Evolutionary conservation across 1,140 invertebrate species (phyloP).

Genomic region (Pseudachorutes palmiensis): DNA sequence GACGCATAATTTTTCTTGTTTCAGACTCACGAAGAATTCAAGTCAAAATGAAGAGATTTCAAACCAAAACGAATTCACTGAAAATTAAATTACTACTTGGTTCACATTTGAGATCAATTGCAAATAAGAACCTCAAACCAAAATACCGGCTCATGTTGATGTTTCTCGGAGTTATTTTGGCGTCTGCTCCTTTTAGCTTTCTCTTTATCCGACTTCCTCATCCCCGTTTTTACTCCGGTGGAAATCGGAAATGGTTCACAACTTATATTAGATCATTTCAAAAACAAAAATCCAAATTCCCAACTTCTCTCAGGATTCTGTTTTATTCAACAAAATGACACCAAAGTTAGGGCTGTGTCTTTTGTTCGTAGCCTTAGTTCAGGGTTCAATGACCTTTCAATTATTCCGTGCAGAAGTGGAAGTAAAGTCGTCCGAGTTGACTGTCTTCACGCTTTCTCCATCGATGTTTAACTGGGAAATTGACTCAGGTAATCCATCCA

Average conservation of each 20-base stretch:
- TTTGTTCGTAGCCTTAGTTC: neutral
- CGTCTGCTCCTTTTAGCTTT: too few species aligned
- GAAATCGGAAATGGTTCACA: neutral
- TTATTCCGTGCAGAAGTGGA: constrained; percentile 29
- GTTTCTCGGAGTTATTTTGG: too few species aligned
- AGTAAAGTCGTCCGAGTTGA: constrained; percentile 33
- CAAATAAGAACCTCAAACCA: too few species aligned
- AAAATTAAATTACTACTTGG: too few species aligned
- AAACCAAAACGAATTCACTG: too few species aligned
- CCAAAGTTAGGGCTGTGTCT: neutral
- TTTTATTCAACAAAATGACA: neutral
- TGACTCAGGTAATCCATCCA: constrained; percentile 23
- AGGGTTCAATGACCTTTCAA: neutral
- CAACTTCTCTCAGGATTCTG: neutral
- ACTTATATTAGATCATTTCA: neutral
- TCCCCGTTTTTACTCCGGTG: neutral
- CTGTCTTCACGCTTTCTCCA: constrained; percentile 30
- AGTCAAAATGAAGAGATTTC: too few species aligned
- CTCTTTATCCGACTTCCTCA: neutral
- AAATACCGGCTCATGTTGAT: too few species aligned
- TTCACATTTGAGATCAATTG: too few species aligned
- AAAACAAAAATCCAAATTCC: neutral
- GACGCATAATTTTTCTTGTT: too few species aligned
- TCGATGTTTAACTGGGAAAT: constrained; percentile 27
- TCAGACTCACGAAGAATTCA: too few species aligned